Base-by-base conservation (phyloP, 2,113 vertebrate genomes). In the Bubo bubo region DNA sequence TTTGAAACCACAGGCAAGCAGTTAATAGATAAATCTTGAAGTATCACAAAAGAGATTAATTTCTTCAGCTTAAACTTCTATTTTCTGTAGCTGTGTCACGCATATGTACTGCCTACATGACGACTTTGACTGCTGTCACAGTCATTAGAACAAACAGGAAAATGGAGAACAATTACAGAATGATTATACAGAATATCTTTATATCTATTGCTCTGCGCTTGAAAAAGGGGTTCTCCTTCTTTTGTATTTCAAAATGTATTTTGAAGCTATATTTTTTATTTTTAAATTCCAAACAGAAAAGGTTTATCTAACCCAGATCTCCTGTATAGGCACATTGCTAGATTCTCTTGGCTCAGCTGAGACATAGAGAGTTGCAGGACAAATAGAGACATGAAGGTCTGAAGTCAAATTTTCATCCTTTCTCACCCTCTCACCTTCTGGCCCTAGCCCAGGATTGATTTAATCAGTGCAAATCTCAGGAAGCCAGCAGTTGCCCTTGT, bases 331-430 rank as follows among this genome's bases (percentile, higher is more conserved):
- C 14, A 55, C 21, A 34, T 30, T n/a, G 24, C 50, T 72, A 59
- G 23, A 81, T 79, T 82, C 53, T 53, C 21, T 53, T 72, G 32
- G 34, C 53, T 93, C 49, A 70, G 24, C 34, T 82, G 39, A 93
- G 22, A 71, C 52, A 68, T 1, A 43, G 39, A 64, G 35, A 64
- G 43, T 68, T 86, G 74, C 49, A 75, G 66, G 50, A 90, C 47
- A 77, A 67, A 81, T 4, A 47, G 67, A 80, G 52, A 47, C 2
- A 5, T 60, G 41, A 90, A 88, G 41, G 27, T 53, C 50, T 74
- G 56, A 88, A 95, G n/a, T 53, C 7, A 92, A 70, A 82, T 83
- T 73, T 93, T 93, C 71, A 86, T 59, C 84, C 14, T 70, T 91
- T 37, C 60, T 94, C 73, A 73, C 28, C 37, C 55, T 79, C 47